phyloP scores from a whole-genome alignment of 2,888 invertebrate species.

The Microplitis manilae region DNA sequence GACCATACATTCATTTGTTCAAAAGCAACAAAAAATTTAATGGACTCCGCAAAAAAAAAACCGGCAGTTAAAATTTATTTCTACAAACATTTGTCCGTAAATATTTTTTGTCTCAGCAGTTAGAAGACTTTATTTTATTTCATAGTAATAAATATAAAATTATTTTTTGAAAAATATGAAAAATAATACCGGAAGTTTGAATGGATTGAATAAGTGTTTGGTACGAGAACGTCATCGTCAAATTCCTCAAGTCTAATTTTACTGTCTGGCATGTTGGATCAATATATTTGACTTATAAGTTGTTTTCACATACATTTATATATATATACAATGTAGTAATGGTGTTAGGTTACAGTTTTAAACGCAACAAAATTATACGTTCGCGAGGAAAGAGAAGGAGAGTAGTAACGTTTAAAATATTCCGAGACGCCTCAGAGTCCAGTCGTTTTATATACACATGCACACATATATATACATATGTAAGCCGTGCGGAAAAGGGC shows the following conservation, averaged over 20 bases:
- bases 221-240: background rate
- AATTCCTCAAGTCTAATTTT: constrained; percentile 58
- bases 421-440: constrained; percentile 58
- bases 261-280: constrained; percentile 67
- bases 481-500: constrained; percentile 61
- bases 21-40: no score
- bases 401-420: constrained; percentile 65
- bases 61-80: no score
- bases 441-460: constrained; percentile 13
- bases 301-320: constrained; percentile 18
- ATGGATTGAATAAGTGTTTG: constrained; percentile 10
- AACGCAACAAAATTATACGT: constrained; percentile 70
- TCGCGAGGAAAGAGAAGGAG: constrained; percentile 52
- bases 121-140: no score
- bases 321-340: constrained; percentile 53
- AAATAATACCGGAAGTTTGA: constrained; percentile 10
- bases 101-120: background rate
- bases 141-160: background rate
- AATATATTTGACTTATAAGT: constrained; percentile 52
- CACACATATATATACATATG: background rate
- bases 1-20: no score
- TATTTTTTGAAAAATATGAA: background rate
- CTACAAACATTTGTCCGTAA: no score
- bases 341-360: constrained; percentile 70
- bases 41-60: no score